phyloP scores from a whole-genome alignment of 53 echinoderm and acorn worm species.

The Henricia sp. region DNA sequence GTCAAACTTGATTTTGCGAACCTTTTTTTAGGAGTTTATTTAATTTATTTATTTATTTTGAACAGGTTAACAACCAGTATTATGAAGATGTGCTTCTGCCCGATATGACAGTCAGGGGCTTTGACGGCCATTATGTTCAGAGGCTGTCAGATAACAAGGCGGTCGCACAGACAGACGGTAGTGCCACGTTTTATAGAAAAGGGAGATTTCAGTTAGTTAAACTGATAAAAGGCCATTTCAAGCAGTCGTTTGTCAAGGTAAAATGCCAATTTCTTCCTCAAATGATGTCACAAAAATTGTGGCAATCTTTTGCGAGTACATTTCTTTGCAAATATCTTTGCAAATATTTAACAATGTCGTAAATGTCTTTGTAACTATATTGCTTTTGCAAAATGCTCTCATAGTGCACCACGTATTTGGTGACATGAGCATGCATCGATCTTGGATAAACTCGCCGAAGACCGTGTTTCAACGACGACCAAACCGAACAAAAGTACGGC shows the following conservation, averaged over 20 bases:
- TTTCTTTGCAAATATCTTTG: background rate
- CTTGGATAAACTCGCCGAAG: no score
- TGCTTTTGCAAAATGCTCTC: no score
- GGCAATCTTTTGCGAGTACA: background rate
- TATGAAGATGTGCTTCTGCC: background rate
- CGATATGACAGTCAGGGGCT: constrained; percentile 17
- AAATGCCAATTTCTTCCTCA: no score
- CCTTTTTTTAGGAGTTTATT: background rate
- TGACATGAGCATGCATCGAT: background rate
- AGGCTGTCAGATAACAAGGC: background rate
- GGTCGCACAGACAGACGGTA: background rate
- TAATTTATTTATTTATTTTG: background rate
- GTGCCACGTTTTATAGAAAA: constrained; percentile 73
- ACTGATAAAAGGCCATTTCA: constrained; percentile 14
- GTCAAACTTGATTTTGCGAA: background rate
- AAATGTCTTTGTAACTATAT: no score
- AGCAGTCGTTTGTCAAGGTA: background rate
- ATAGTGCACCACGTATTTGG: background rate
- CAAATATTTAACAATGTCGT: no score
- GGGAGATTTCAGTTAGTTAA: constrained; percentile 61
- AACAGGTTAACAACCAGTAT: constrained; percentile 14
- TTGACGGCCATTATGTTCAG: background rate
- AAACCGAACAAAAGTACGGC: no score
- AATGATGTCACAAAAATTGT: no score
- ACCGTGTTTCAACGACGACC: no score